Evolutionary conservation across 2,888 invertebrate species (phyloP), one percentile per base, ranked within the genome.

Genomic region (Zhengitettix transpicula): DNA sequence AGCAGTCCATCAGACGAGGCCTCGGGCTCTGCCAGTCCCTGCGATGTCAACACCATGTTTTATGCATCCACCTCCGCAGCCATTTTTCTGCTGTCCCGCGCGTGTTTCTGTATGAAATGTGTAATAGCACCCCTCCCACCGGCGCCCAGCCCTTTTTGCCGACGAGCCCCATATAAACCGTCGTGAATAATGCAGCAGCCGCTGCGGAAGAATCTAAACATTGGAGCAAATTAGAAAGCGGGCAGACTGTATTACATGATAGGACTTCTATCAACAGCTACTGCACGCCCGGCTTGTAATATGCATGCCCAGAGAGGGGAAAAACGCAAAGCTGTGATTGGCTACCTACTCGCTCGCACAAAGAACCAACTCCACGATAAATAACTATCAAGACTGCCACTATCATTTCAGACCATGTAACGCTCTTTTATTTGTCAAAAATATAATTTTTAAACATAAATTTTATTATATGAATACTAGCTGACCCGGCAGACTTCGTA

Each of bases 161-260:
- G 14, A 15, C 28, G 28, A 28, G 28, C 42, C 42, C 41, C 58
- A 17, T 52, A 47, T 15, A 58, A 47, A 47, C 51, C 16, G n/a
- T 41, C 56, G 56, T 58, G 54, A 55, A 61, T 61, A 58, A 58
- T 58, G 55, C 55, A 61, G 28, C 28, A 52, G 61, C 47, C 14
- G 42, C 55, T 41, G 44, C 42, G 60, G 57, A 62, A 62, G 62
- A 60, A 58, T 58, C 58, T 60, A 62, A 62, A 62, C 62, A 62
- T 58, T 59, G 60, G 42, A 58, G 62, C 60, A 60, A 62, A 62
- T 62, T 62, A 62, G 62, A 60, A 61, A 55, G 56, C 56, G 57
- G 51, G 57, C n/a, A 54, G 12, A 16, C 52, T 42, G 61, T 53
- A 58, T 60, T 58, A 60, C 57, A 58, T 60, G 60, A 60, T 58